Base-by-base conservation (phyloP, 2,113 vertebrate genomes). In the Gasterosteus nipponicus region DNA sequence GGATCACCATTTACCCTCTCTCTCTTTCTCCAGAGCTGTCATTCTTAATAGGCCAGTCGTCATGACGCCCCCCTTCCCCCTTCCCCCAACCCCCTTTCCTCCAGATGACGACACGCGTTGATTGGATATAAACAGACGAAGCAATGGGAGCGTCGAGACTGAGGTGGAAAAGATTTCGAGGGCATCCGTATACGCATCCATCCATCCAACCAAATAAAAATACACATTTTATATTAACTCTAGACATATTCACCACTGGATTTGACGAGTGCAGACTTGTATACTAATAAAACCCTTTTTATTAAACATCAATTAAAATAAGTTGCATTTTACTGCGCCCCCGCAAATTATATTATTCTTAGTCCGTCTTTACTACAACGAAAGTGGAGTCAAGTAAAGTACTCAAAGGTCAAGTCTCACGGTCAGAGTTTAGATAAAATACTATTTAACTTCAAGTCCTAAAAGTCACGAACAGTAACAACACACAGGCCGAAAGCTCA, bases 1-100 rank as follows among this genome's bases (percentile, higher is more conserved):
- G 97, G 96, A 96, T 95, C 96, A 97, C 96, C 96, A 96, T 97
- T 92, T 95, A 95, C 95, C 95, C 96, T 95, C 94, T 95, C 97
- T 95, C 95, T 95, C 95, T 96, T 76, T 67, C 77, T 78, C 95
- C 95, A 92, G 95, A 97, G 94, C 96, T 98, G 97, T 97, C 97
- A 98, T 96, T 96, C 96, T 96, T 96, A 96, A 95, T 94, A 95
- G 95, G 95, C 96, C 95, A 94, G 93, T 95, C 96, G 95, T 97
- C 96, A 96, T 95, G 95, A 96, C 94, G 94, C 94, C 94, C 95
- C 94, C 95, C 94, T 95, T 94, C 94, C 95, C 94, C 94, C 94
- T 93, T 80, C 92, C 35, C 35, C 35, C 35, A 5, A 5, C 94
- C 94, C 95, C 94, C 95, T 94, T 94, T 95, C 94, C 94, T 94